Evolutionary conservation across 2,113 vertebrate genomes (phyloP).

Genomic region (Pseudorasbora parva): DNA sequence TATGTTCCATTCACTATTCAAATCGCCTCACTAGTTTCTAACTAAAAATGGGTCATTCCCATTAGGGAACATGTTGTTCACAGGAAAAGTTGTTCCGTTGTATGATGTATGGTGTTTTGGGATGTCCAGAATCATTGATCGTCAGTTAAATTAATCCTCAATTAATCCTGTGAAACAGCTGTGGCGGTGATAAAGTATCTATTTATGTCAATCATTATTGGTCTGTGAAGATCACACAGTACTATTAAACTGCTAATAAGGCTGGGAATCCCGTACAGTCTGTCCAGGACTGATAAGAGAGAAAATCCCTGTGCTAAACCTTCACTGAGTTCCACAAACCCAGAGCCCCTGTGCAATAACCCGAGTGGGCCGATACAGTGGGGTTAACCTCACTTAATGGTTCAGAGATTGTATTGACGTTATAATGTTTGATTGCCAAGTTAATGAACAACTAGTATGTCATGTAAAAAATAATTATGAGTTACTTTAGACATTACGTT

Average conservation of each 20-base stretch:
- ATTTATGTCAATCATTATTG: conserved; percentile 59
- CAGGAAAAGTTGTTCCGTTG: not conserved
- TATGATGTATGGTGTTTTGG: not conserved
- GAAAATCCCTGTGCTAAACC: not conserved
- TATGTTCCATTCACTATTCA: not conserved
- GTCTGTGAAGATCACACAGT: conserved; percentile 10
- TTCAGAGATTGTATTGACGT: not conserved
- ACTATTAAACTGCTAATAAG: conserved; percentile 49
- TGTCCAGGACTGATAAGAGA: conserved; percentile 58
- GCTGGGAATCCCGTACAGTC: conserved; percentile 21
- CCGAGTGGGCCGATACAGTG: not conserved
- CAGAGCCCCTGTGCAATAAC: not conserved
- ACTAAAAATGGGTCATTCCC: not conserved
- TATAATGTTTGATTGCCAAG: not conserved
- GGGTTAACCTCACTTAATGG: not conserved
- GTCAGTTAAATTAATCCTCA: conserved; percentile 12
- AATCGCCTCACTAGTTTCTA: not conserved
- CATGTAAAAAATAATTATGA: not conserved
- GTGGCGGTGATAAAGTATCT: conserved; percentile 42
- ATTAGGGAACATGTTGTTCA: not conserved
- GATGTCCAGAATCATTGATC: not conserved
- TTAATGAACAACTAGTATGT: not conserved
- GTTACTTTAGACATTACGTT: not conserved
- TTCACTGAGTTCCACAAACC: not conserved
- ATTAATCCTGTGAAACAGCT: conserved; percentile 5